Evolutionary conservation across 1,140 invertebrate genomes (phyloP), one percentile per base, ranked within the genome.

Genomic region (Littorina saxatilis): DNA sequence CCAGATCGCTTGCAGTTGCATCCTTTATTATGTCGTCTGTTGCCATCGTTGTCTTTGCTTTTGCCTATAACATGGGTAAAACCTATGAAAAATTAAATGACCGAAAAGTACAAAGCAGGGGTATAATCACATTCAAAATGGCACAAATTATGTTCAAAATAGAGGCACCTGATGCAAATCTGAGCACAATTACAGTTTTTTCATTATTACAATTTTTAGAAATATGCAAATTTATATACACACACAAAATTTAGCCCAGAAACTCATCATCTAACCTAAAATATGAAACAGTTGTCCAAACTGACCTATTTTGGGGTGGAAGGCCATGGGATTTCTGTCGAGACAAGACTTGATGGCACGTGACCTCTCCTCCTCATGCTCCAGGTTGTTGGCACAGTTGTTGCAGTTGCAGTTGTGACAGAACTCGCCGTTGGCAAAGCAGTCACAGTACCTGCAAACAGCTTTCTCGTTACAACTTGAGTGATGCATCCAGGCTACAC

Each of bases 351-450:
- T 96, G 55, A 99, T 98, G 1, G 98, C 98, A 86, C 96, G 95
- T 89, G 98, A 97, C 68, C 99, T 92, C 86, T 99, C 96, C 87
- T 98, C 98, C 92, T 99, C 98, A 91, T 99, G 97, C 55, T 97
- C 95, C 61, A 99, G 93, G 93, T 99, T 99, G 90, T 99, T 99
- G 83, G 95, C 98, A 92, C 99, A 99, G 93, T 98, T 99, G 90
- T 96, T 97, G 92, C 99, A 99, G 90, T 99, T 99, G 91, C 99
- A 99, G 91, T 97, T 96, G 90, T 97, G 96, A 94, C 99, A 99
- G 92, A 99, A 99, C 93, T 99, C 98, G 32, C 99, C 99, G 93
- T 99, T 99, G 0, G 99, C 98, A 94, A 99, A 99, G 92, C 99
- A 99, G 92, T 99, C 99, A 93, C 99, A 99, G 92, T 99, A 99